These are phyloP conservation scores for Fulmarus glacialis DNA, from an alignment of 2,113 vertebrate genomes.

Conservation along the genomic window DNA sequence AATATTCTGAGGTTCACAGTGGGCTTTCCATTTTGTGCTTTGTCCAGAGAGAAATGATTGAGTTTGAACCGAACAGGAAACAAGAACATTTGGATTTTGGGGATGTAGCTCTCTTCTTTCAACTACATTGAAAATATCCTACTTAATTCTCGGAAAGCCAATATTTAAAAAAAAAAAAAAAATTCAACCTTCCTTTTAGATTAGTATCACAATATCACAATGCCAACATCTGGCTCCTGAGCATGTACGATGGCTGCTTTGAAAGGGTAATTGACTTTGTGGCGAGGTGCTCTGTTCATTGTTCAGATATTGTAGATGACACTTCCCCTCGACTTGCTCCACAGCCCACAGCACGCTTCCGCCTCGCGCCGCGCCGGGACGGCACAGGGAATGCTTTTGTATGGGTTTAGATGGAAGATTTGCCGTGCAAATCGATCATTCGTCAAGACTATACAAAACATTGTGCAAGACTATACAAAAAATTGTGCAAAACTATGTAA, in stretches of 20 bases:
- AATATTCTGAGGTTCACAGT: neutral
- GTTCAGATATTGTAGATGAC: neutral
- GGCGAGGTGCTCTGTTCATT: neutral
- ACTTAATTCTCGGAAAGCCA: neutral
- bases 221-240: neutral
- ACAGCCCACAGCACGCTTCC: neutral
- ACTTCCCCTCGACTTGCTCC: neutral
- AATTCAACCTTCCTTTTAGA: neutral
- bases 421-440: rapidly evolving
- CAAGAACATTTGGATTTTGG: neutral
- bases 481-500: neutral
- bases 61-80: neutral
- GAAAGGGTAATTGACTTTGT: neutral
- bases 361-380: rapidly evolving
- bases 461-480: neutral
- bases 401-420: neutral
- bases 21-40: neutral
- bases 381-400: neutral
- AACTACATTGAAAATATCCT: neutral
- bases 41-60: neutral
- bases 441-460: rapidly evolving
- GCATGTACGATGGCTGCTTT: neutral
- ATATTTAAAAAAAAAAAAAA: neutral
- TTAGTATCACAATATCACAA: neutral
- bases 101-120: neutral